phyloP scores from a whole-genome alignment of 1,140 invertebrate genomes.

The Drosophila insularis region DNA sequence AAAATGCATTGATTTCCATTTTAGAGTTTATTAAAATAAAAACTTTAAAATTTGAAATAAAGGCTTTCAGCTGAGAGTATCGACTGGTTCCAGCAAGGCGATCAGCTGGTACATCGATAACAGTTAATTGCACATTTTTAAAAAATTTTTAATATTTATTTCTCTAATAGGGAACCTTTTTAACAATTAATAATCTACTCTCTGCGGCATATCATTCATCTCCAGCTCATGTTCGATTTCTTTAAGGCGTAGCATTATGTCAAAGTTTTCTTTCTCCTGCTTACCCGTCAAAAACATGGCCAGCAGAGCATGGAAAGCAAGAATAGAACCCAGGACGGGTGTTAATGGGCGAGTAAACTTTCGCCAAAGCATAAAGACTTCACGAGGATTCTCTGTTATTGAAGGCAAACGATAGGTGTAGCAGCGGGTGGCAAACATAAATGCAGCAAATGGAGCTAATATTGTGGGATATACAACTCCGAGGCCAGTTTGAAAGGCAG shows the following conservation, averaged over 20 bases:
- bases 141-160: neutral
- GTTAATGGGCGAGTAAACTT: slow-evolving; percentile 80
- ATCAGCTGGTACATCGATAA: no score
- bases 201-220: slow-evolving; percentile 37
- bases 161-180: slow-evolving; percentile 8
- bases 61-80: no score
- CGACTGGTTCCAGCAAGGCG: no score
- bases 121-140: no score
- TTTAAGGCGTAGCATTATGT: slow-evolving; percentile 69
- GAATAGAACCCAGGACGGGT: slow-evolving; percentile 72
- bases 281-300: slow-evolving; percentile 82
- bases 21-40: no score
- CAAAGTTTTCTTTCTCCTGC: slow-evolving; percentile 78
- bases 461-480: slow-evolving; percentile 82
- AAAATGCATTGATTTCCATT: no score
- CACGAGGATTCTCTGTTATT: slow-evolving; percentile 79
- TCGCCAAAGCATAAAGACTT: slow-evolving; percentile 77
- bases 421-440: slow-evolving; percentile 83
- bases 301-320: slow-evolving; percentile 81
- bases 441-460: slow-evolving; percentile 81
- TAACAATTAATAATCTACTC: slow-evolving; percentile 50
- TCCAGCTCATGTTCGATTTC: slow-evolving; percentile 67
- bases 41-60: no score
- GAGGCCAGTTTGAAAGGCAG: slow-evolving; percentile 72
- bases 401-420: slow-evolving; percentile 83